Conservation (phyloP, 2,797 vertebrate species). For the Clarias pachynema region DNA sequence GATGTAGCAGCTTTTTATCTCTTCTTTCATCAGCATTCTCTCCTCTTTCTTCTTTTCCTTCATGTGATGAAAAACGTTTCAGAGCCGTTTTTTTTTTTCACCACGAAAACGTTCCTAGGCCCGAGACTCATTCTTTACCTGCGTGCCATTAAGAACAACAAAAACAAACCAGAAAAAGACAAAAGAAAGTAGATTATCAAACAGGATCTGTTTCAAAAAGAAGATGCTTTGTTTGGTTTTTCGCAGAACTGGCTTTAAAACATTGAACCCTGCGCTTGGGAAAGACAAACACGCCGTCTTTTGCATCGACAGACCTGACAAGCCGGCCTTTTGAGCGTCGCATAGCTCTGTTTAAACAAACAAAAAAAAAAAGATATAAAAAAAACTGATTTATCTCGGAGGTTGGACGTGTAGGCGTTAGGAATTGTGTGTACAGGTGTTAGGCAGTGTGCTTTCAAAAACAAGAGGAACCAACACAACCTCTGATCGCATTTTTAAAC, state of each 20-base stretch:
- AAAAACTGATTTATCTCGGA: neutral
- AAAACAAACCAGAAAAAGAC: neutral
- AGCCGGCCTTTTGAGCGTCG: conserved; percentile 6
- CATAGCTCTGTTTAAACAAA: conserved; percentile 21
- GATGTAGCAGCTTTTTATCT: conserved; percentile 8
- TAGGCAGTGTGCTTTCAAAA: conserved; percentile 42
- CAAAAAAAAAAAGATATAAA: neutral
- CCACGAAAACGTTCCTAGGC: conserved; percentile 3
- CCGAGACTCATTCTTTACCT: conserved; percentile 13
- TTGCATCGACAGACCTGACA: conserved; percentile 32
- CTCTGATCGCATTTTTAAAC: conserved; percentile 23
- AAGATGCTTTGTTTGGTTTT: conserved; percentile 29
- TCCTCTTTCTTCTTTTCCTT: neutral
- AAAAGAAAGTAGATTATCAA: conserved; percentile 22
- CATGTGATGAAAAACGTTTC: conserved; percentile 5
- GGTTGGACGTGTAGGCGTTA: conserved; percentile 5
- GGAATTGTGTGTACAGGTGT: conserved; percentile 23
- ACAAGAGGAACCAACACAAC: conserved; percentile 11
- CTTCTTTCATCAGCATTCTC: conserved; percentile 11
- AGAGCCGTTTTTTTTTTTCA: neutral
- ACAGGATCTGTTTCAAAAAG: conserved; percentile 14
- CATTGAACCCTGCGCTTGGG: conserved; percentile 37
- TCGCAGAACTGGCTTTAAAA: conserved; percentile 39
- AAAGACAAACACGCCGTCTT: conserved; percentile 49
- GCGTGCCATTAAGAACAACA: conserved; percentile 5